Evolutionary conservation across 2,888 invertebrate species (phyloP).

Genomic region (Phaonia tiefii): DNA sequence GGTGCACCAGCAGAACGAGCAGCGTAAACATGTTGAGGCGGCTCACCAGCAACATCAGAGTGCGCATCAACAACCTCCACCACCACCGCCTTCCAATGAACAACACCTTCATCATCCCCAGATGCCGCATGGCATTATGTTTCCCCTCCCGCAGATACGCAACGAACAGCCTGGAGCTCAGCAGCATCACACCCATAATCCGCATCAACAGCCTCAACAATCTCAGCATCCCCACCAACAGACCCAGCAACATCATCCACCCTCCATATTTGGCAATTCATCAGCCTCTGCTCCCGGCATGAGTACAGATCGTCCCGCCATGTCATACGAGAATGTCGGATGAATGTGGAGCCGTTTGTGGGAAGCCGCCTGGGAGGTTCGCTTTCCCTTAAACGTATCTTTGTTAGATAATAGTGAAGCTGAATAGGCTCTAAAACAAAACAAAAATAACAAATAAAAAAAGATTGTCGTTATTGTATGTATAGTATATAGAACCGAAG

Average conservation of each 20-base stretch:
- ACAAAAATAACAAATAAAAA: neutral
- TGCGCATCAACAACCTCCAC: constrained; percentile 75
- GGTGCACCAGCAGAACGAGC: constrained; percentile 78
- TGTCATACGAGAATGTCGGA: constrained; percentile 79
- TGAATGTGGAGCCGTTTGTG: constrained; percentile 78
- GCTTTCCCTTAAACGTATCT: constrained; percentile 73
- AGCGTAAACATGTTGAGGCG: constrained; percentile 77
- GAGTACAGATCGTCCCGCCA: constrained; percentile 77
- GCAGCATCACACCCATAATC: constrained; percentile 77
- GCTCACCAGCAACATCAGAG: constrained; percentile 75
- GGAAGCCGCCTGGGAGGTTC: constrained; percentile 78
- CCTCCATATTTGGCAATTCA: constrained; percentile 75
- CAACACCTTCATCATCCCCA: constrained; percentile 77
- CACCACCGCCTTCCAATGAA: constrained; percentile 76
- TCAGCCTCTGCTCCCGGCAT: constrained; percentile 73
- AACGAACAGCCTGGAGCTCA: constrained; percentile 73
- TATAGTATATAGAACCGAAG: constrained; percentile 29
- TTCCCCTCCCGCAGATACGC: constrained; percentile 76
- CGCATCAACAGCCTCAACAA: constrained; percentile 76
- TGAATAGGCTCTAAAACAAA: constrained; percentile 47
- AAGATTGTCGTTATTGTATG: constrained; percentile 35
- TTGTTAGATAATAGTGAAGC: constrained; percentile 57
- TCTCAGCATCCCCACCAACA: constrained; percentile 75
- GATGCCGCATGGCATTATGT: constrained; percentile 79
- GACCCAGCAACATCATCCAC: constrained; percentile 74